Conservation (phyloP, 2,888 invertebrate genomes). For the Notodonta dromedarius region DNA sequence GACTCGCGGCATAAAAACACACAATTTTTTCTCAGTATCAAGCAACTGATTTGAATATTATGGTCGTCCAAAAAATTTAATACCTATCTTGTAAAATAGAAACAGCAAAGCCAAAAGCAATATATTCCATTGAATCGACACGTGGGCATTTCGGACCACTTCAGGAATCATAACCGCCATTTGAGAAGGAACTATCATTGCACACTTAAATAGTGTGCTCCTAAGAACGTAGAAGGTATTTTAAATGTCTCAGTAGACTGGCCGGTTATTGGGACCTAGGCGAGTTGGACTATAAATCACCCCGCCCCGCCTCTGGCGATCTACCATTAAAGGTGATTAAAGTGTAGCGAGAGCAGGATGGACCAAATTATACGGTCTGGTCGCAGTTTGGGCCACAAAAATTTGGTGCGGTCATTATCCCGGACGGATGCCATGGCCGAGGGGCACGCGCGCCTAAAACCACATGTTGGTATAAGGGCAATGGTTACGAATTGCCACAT, state of each 20-base stretch:
- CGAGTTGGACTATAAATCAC: constrained; percentile 64
- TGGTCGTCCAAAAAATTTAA: too few relatives aligned
- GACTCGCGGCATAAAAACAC: too few relatives aligned
- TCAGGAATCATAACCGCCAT: constrained; percentile 20
- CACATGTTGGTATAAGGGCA: constrained; percentile 13
- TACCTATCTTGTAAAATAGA: not conserved
- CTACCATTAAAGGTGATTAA: constrained; percentile 73
- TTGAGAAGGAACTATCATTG: constrained; percentile 18
- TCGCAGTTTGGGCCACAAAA: constrained; percentile 56
- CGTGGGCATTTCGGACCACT: constrained; percentile 27
- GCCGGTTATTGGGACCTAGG: constrained; percentile 40
- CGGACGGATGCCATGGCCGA: constrained; percentile 31
- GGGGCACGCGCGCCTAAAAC: constrained; percentile 47
- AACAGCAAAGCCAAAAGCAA: constrained; percentile 16
- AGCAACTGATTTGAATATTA: too few relatives aligned
- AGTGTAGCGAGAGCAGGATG: constrained; percentile 68
- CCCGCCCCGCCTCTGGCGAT: constrained; percentile 54
- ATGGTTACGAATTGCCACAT: not conserved
- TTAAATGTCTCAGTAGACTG: constrained; percentile 37
- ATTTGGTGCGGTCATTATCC: constrained; percentile 67
- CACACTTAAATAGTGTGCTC: constrained; percentile 5
- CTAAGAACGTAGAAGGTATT: constrained; percentile 18
- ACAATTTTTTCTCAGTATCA: too few relatives aligned
- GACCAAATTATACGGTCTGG: constrained; percentile 74
- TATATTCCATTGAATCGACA: constrained; percentile 32